phyloP scores from a whole-genome alignment of 2,888 invertebrate genomes.

The Pristionchus fissidentatus region DNA sequence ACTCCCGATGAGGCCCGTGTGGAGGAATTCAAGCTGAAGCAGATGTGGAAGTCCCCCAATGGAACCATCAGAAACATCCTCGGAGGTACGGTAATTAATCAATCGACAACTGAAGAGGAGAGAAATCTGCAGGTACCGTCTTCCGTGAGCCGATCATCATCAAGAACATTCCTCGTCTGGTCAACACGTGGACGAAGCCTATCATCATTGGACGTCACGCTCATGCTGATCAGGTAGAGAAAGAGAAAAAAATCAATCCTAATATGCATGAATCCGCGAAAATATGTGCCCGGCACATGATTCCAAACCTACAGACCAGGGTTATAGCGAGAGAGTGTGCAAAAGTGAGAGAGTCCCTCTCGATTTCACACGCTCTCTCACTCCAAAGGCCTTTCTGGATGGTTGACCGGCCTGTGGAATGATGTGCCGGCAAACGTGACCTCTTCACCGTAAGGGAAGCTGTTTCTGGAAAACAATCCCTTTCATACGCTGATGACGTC shows the following conservation, averaged over 20 bases:
- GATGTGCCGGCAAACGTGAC: no score
- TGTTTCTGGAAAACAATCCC: no score
- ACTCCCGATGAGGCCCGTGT: conserved; percentile 97
- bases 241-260: neutral
- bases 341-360: neutral
- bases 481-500: no score
- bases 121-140: conserved; percentile 36
- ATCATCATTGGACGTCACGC: conserved; percentile 96
- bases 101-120: neutral
- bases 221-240: conserved; percentile 86
- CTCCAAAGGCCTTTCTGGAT: no score
- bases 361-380: no score
- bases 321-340: neutral
- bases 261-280: no score
- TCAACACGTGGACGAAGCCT: conserved; percentile 93
- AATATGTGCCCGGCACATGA: no score
- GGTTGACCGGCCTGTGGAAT: no score
- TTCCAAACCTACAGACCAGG: no score
- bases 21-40: conserved; percentile 81
- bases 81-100: conserved; percentile 72
- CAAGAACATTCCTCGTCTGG: conserved; percentile 90
- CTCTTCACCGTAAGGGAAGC: no score
- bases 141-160: conserved; percentile 80
- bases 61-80: conserved; percentile 80
- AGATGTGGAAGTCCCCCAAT: conserved; percentile 81